Evolutionary conservation across 1,140 invertebrate genomes (phyloP), one percentile per base, ranked within the genome.

Genomic region (Trinorchestia longiramus): DNA sequence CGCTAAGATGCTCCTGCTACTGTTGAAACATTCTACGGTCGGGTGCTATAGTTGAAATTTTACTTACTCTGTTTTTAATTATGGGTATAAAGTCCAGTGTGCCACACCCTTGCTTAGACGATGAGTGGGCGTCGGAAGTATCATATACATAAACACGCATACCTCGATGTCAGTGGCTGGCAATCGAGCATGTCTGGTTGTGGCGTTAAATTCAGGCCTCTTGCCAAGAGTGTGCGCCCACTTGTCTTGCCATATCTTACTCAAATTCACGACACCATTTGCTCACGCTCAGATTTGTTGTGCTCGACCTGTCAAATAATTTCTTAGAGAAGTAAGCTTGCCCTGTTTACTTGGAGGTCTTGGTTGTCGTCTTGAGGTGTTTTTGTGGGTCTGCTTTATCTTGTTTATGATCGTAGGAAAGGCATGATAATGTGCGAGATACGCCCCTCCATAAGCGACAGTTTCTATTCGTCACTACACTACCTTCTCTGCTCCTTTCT

Each of bases 261-360:
- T 77, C 62, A 77, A 77, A 77, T 77, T 77, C 62, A 77, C 62
- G 62, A 77, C 62, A 28, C 62, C 62, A 77, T 77, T 77, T 77
- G 62, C 62, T 77, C 62, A 77, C 62, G 62, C 62, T 77, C 62
- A 77, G 62, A 77, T 77, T 77, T 77, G 62, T 77, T 77, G 62
- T 77, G 62, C 62, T 77, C 62, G 62, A 77, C 15, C 62, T 77
- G 62, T 77, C 62, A 77, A 77, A 77, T 77, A 77, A 77, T 77
- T 77, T 36, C 62, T 11, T 77, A 77, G 28, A 36, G 28, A 77
- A 77, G 62, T 77, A 23, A 11, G 62, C 62, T 77, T 11, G 28
- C 28, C 62, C 62, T 77, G 62, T 77, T 77, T 77, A 77, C 62
- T 77, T 28, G 8, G 62, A 77, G 28, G 62, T 77, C 62, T 77